Evolutionary conservation across 2,888 invertebrate genomes (phyloP), one percentile per base, ranked within the genome.

Genomic region (Plebejus anna): DNA sequence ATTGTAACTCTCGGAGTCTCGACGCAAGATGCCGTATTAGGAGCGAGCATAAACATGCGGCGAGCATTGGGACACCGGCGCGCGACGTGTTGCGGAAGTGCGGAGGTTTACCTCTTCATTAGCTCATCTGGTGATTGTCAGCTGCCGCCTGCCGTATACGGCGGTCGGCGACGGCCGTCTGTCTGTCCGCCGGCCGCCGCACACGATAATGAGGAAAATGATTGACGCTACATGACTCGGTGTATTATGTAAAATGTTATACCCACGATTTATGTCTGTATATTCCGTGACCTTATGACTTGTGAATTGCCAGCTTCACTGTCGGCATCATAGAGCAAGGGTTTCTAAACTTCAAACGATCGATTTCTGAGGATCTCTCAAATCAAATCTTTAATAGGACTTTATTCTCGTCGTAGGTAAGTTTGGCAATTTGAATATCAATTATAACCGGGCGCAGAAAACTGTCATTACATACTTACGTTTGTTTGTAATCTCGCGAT

Each of bases 81-180:
- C 32, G 28, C 13, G 32, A 13, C 13, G 61, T 66, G 28, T 66
- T 28, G 13, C 66, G 66, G 66, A 66, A 32, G 66, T 66, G 4
- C 32, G 4, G 66, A 66, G 66, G 66, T 66, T 32, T 36, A 32
- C 66, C 66, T 66, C 66, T 66, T 66, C 66, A 36, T 66, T 66
- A 66, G 32, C 32, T 66, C 66, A 16, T 66, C 66, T 5, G 32
- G 32, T 28, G 28, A 28, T 61, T 11, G 28, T 7, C 28, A 11
- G 28, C 61, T 22, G 61, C 59, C 4, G 66, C 36, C 61, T 22
- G 61, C 59, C 4, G 66, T 66, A 66, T 66, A 66, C 32, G 66
- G 66, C 32, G 66, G 13, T 1, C 32, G 66, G 66, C 32, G 66
- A 32, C 4, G 66, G 22, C 66, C 66, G 66, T 13, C 28, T 4